Conservation (phyloP, 2,888 invertebrate species). For the Ichneumoninae sp. region DNA sequence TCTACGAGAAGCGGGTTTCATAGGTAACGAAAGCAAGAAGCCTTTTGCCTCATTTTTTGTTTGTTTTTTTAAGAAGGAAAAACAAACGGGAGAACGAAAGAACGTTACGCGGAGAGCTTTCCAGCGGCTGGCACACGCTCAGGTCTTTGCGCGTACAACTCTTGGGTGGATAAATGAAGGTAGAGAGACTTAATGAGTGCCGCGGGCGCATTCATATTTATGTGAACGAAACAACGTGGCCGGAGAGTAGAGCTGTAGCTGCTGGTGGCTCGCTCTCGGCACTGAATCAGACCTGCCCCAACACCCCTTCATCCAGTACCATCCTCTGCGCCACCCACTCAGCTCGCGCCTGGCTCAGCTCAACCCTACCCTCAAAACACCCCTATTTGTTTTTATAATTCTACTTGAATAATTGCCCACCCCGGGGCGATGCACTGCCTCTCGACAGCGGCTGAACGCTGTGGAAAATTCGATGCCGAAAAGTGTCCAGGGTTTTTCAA, state of each 20-base stretch:
- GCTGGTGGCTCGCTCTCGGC: conserved; percentile 51
- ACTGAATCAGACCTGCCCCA: conserved; percentile 67
- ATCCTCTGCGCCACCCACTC: conserved; percentile 57
- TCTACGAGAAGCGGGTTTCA: conserved; percentile 8
- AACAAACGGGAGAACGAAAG: conserved; percentile 32
- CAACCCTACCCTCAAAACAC: conserved; percentile 69
- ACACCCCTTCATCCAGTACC: conserved; percentile 62
- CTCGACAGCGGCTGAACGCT: conserved; percentile 33
- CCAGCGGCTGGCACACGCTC: conserved; percentile 61
- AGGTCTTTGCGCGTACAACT: conserved; percentile 34
- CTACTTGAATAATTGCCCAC: conserved; percentile 79
- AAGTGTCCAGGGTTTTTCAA: conserved; percentile 5
- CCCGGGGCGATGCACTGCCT: conserved; percentile 33
- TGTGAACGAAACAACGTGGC: conserved; percentile 72
- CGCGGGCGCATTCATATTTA: conserved; percentile 81
- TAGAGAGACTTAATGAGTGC: conserved; percentile 81
- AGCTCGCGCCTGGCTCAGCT: conserved; percentile 56
- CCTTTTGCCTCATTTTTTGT: background rate
- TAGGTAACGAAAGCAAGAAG: conserved; percentile 27
- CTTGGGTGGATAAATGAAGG: conserved; percentile 79
- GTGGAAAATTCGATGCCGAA: conserved; percentile 40
- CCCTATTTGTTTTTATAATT: conserved; percentile 81
- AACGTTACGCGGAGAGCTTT: conserved; percentile 61
- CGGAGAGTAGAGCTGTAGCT: conserved; percentile 62
- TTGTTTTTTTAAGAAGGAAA: background rate